Evolutionary conservation across 2,797 vertebrate species (phyloP).

Genomic region (Pteropus rufus): DNA sequence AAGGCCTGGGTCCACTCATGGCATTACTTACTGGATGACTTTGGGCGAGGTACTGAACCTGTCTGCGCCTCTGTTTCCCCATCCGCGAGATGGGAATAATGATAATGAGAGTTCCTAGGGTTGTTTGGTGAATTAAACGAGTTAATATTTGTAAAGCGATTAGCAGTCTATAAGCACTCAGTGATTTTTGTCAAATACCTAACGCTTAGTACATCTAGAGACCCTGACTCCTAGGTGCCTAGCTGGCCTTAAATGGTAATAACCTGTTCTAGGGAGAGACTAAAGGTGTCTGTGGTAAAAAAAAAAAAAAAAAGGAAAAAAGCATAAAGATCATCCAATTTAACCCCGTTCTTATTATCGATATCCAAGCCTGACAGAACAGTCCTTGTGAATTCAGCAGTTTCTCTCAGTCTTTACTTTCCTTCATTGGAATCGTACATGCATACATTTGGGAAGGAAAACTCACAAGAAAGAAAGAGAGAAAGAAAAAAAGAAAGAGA

Average conservation of each 20-base stretch:
- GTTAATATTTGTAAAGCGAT: not conserved
- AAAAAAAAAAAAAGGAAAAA: too few relatives aligned
- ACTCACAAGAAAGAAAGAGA: not conserved
- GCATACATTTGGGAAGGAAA: not conserved
- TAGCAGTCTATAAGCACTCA: not conserved
- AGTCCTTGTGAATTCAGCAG: not conserved
- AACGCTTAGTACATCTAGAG: not conserved
- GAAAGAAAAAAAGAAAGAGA: not conserved
- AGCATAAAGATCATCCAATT: too few relatives aligned
- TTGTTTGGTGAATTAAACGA: not conserved
- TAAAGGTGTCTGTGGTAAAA: not conserved
- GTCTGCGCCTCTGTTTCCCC: not conserved
- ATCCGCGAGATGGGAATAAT: not conserved
- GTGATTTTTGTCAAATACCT: conserved; percentile 13
- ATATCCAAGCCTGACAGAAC: not conserved
- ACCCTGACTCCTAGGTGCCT: not conserved
- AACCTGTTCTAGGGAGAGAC: not conserved
- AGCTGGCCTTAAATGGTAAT: not conserved
- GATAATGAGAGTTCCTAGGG: not conserved
- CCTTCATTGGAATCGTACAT: not conserved
- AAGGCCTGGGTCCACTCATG: not conserved
- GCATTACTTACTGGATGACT: not conserved
- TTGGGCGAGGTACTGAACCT: not conserved
- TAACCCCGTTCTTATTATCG: not conserved
- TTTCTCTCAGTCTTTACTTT: not conserved